These are phyloP conservation scores for Brachypteracias leptosomus DNA, from an alignment of 2,113 vertebrate species.

Conservation along the genomic window DNA sequence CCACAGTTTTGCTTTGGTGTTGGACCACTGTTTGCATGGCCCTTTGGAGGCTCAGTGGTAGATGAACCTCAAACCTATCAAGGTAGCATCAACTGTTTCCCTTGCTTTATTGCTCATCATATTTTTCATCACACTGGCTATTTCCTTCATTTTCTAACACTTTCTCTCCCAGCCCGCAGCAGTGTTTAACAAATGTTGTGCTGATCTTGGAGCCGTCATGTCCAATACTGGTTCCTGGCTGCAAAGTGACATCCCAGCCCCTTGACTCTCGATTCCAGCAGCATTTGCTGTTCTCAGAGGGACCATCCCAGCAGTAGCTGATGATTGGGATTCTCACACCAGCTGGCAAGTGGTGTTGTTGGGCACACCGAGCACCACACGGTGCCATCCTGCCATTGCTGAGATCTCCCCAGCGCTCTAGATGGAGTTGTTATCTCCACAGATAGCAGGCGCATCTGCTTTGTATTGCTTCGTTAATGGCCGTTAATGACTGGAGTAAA, in stretches of 20 bases:
- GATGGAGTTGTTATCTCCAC: slow-evolving; percentile 20
- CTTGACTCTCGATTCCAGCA: neutral
- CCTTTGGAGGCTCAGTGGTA: neutral
- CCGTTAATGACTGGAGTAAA: slow-evolving; percentile 19
- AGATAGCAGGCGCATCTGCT: slow-evolving; percentile 49
- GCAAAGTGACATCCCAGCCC: neutral
- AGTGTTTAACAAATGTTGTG: neutral
- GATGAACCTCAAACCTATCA: neutral
- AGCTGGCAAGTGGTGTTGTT: neutral
- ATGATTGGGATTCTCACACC: neutral
- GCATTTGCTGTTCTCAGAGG: neutral
- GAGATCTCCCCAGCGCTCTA: neutral
- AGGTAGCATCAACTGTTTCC: neutral
- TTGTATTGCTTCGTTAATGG: slow-evolving; percentile 13
- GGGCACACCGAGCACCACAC: neutral
- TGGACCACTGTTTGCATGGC: accelerated
- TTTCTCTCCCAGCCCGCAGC: neutral
- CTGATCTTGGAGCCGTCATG: neutral
- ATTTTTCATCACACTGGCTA: neutral
- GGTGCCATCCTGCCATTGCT: neutral
- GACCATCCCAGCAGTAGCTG: neutral
- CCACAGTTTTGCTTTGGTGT: neutral
- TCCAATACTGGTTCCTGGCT: neutral
- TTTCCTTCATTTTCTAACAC: neutral
- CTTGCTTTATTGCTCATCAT: neutral